These are phyloP conservation scores for Neoitamus cyanurus DNA, from an alignment of 2,888 invertebrate genomes.

Conservation along the genomic window DNA sequence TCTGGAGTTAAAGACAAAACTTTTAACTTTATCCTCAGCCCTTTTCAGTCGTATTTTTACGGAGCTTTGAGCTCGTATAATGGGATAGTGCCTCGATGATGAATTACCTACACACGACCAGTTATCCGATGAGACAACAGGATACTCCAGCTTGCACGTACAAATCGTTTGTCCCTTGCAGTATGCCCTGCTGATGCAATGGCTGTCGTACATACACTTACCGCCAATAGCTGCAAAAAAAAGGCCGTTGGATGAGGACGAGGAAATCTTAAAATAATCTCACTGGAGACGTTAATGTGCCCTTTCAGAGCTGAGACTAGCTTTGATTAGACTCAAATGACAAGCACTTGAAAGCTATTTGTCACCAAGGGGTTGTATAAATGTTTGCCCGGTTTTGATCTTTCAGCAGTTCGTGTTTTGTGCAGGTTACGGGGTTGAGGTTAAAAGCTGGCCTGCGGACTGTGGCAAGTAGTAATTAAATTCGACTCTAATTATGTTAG, in stretches of 20 bases:
- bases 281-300: neutral
- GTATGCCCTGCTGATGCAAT: constrained; percentile 55
- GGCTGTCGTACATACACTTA: constrained; percentile 54
- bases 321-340: constrained; percentile 9
- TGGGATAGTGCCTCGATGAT: constrained; percentile 35
- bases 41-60: constrained; percentile 29
- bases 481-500: neutral
- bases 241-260: neutral
- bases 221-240: constrained; percentile 53
- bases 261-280: neutral
- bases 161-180: constrained; percentile 55
- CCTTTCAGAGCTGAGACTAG: neutral
- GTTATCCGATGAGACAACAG: constrained; percentile 53
- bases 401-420: neutral
- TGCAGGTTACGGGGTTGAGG: neutral
- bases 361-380: neutral
- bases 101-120: constrained; percentile 55
- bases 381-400: neutral
- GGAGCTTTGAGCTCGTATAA: constrained; percentile 28
- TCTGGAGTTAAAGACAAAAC: constrained; percentile 21
- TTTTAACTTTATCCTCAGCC: constrained; percentile 30
- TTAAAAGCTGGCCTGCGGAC: neutral
- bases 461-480: neutral
- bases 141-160: constrained; percentile 55
- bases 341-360: neutral